A percentile compares a stretch with the other conserved stretches of the same genome.
phyloP scores from a whole-genome alignment of 2,888 invertebrate species.

The Sphaerolaimus hirsutus region DNA sequence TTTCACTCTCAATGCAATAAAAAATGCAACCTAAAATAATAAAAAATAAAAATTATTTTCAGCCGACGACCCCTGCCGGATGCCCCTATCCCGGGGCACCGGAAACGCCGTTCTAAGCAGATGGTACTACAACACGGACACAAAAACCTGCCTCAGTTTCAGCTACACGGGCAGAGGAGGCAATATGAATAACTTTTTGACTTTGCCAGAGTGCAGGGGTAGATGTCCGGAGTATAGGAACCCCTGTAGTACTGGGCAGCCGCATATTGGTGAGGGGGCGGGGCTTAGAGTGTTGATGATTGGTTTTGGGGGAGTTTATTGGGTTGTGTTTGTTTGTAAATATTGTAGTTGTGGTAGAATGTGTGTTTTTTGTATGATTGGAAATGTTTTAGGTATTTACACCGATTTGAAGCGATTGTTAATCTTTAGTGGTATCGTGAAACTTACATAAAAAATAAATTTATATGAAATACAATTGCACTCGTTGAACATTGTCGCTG shows the following conservation, averaged over 20 bases:
- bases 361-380: too few species aligned
- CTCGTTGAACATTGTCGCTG: too few species aligned
- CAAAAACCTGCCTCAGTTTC: conserved; percentile 9
- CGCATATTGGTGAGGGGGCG: conserved; percentile 9
- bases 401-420: too few species aligned
- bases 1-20: too few species aligned
- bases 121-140: conserved; percentile 13
- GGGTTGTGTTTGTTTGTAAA: too few species aligned
- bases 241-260: conserved; percentile 8
- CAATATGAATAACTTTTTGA: conserved; percentile 5
- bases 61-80: conserved; percentile 20
- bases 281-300: too few species aligned
- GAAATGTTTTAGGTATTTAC: too few species aligned
- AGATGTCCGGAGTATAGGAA: conserved; percentile 5
- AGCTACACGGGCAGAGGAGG: conserved; percentile 9
- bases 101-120: conserved; percentile 21
- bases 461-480: too few species aligned
- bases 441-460: too few species aligned
- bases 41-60: neutral
- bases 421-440: too few species aligned
- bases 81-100: conserved; percentile 19
- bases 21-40: neutral
- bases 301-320: too few species aligned
- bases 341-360: too few species aligned
- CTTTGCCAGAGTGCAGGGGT: neutral